Percentiles rank a stretch among this genome's conserved stretches.
Evolutionary conservation across 2,797 vertebrate species (phyloP).

Genomic region (Chromis chromis): DNA sequence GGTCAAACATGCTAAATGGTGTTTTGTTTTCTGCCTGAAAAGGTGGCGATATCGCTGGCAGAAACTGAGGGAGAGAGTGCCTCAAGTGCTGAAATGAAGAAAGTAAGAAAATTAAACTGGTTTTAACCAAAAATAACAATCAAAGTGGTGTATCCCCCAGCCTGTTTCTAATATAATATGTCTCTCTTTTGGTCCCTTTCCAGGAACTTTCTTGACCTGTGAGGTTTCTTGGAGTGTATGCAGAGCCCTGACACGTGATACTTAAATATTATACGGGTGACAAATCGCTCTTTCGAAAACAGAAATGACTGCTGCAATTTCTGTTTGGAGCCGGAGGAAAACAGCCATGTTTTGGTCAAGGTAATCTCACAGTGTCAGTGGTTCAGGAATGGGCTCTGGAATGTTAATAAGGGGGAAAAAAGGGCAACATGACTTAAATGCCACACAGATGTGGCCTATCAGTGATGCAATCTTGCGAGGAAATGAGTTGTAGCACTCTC

Average conservation of each 20-base stretch:
- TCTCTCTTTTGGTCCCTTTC: slow-evolving; percentile 22
- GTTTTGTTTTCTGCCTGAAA: slow-evolving; percentile 43
- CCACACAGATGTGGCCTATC: slow-evolving; percentile 74
- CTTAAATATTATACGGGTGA: slow-evolving; percentile 35
- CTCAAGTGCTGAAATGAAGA: slow-evolving; percentile 46
- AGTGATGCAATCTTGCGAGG: slow-evolving; percentile 61
- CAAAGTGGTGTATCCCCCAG: neutral
- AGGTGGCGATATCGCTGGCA: slow-evolving; percentile 60
- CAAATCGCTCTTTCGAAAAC: slow-evolving; percentile 56
- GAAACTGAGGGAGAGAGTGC: slow-evolving; percentile 58
- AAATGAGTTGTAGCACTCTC: slow-evolving; percentile 52
- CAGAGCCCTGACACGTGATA: slow-evolving; percentile 45
- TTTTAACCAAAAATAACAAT: slow-evolving; percentile 9
- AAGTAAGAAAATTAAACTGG: slow-evolving; percentile 24
- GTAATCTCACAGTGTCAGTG: slow-evolving; percentile 61
- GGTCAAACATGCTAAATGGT: slow-evolving; percentile 50
- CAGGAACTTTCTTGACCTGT: slow-evolving; percentile 30
- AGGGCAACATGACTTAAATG: slow-evolving; percentile 68
- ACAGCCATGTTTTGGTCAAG: slow-evolving; percentile 62
- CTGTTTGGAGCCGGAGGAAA: slow-evolving; percentile 30
- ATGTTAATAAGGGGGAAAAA: slow-evolving; percentile 70
- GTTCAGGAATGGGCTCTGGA: slow-evolving; percentile 69
- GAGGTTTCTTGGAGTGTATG: slow-evolving; percentile 24
- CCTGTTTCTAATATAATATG: slow-evolving; percentile 34
- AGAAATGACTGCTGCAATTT: slow-evolving; percentile 54